phyloP scores from a whole-genome alignment of 23 tunicate genomes.

The Diplosoma virens region DNA sequence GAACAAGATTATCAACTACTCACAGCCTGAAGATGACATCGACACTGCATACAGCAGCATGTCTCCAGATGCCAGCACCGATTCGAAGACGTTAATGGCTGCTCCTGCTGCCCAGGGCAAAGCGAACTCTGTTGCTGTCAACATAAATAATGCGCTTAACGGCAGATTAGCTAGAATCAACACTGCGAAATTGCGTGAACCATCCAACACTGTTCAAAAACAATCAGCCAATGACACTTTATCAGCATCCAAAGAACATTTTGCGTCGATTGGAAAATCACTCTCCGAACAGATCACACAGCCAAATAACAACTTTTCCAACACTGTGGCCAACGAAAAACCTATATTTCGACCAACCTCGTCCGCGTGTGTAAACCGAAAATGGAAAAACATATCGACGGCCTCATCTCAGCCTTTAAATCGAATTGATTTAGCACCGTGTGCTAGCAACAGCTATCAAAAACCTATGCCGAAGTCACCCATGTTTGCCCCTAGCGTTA shows the following conservation, averaged over 20 bases:
- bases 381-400: too few relatives aligned
- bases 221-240: background rate
- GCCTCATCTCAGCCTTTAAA: conserved; percentile 46
- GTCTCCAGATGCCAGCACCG: conserved; percentile 79
- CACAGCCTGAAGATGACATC: conserved; percentile 31
- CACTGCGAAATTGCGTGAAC: background rate
- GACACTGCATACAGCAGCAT: conserved; percentile 29
- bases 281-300: too few relatives aligned
- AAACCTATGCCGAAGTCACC: conserved; percentile 48
- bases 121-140: conserved; percentile 36
- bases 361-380: too few relatives aligned
- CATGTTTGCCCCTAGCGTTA: conserved; percentile 61
- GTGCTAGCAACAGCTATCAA: background rate
- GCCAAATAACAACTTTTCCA: conserved; percentile 6
- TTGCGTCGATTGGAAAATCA: too few relatives aligned
- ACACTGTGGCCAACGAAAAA: too few relatives aligned
- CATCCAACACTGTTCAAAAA: background rate
- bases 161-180: background rate
- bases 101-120: background rate
- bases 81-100: conserved; percentile 46
- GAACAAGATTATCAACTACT: conserved; percentile 67
- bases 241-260: background rate
- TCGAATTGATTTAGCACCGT: conserved; percentile 69
- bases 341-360: too few relatives aligned
- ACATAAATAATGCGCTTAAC: conserved; percentile 31